Conservation (phyloP, 1,140 invertebrate species). For the Latrodectus geometricus region DNA sequence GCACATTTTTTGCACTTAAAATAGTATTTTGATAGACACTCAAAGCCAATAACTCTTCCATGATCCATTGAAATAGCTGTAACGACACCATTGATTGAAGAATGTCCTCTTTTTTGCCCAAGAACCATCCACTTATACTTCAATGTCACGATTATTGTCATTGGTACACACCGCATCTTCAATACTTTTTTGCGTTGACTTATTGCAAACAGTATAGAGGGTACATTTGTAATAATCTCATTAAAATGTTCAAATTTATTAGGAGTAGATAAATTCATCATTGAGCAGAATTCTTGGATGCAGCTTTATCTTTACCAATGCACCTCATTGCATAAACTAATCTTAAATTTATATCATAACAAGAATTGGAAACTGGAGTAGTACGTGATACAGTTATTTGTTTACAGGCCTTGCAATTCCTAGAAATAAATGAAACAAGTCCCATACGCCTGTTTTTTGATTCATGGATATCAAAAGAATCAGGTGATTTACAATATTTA, state of each 20-base stretch:
- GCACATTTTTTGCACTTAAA: not conserved
- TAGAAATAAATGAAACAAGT: not conserved
- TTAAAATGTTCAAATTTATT: slow-evolving; percentile 1
- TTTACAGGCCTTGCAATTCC: not conserved
- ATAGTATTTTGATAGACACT: slow-evolving; percentile 56
- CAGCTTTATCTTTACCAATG: not conserved
- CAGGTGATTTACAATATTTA: not conserved
- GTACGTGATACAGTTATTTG: not conserved
- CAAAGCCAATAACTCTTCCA: slow-evolving; percentile 61
- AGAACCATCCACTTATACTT: slow-evolving; percentile 45
- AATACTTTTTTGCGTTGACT: slow-evolving; percentile 19
- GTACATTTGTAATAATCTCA: not conserved
- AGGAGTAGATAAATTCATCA: slow-evolving; percentile 20
- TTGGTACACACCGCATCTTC: not conserved
- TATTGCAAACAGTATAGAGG: not conserved
- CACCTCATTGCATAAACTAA: slow-evolving; percentile 18
- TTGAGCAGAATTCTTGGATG: not conserved
- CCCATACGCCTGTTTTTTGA: not conserved
- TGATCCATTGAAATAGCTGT: slow-evolving; percentile 55
- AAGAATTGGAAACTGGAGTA: not conserved
- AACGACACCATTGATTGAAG: slow-evolving; percentile 59
- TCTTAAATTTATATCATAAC: slow-evolving; percentile 14
- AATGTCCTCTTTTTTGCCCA: slow-evolving; percentile 63
- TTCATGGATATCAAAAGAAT: not conserved
- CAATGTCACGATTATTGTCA: slow-evolving; percentile 26